Evolutionary conservation across 1,140 invertebrate species (phyloP).

Genomic region (Eciton burchellii): DNA sequence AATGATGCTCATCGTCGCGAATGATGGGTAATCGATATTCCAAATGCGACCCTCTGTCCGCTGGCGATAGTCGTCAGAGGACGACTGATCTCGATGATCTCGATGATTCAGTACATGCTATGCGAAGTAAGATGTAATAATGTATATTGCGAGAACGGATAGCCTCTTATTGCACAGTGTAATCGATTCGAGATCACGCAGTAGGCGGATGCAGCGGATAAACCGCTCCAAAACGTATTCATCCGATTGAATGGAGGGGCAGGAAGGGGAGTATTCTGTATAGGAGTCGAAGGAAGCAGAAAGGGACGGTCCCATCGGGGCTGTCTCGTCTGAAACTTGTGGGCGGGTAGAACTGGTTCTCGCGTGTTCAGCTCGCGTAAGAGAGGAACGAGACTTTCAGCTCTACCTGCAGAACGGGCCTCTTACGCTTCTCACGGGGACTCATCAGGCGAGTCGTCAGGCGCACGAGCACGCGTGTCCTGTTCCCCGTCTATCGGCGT

Average conservation of each 20-base stretch:
- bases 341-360: constrained; percentile 80
- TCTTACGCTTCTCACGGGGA: background rate
- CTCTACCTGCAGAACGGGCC: constrained; percentile 8
- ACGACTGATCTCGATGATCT: background rate
- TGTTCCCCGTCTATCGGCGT: background rate
- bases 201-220: background rate
- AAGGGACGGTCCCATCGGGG: constrained; percentile 52
- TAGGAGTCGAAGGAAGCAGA: constrained; percentile 61
- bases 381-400: constrained; percentile 7
- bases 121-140: background rate
- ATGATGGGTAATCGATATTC: background rate
- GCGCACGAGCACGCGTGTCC: constrained; percentile 7
- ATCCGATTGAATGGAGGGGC: constrained; percentile 24
- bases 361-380: constrained; percentile 51
- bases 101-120: too few species aligned
- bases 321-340: constrained; percentile 70
- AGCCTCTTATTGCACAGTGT: background rate
- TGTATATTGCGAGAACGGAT: background rate
- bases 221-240: constrained; percentile 22
- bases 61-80: background rate
- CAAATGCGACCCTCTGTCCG: background rate
- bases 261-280: constrained; percentile 43
- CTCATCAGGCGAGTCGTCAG: background rate
- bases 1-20: background rate
- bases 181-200: background rate